A percentile compares a stretch with the other conserved stretches of the same genome.
Evolutionary conservation across 2,888 invertebrate species (phyloP).

Genomic region (Clitarchus hookeri): DNA sequence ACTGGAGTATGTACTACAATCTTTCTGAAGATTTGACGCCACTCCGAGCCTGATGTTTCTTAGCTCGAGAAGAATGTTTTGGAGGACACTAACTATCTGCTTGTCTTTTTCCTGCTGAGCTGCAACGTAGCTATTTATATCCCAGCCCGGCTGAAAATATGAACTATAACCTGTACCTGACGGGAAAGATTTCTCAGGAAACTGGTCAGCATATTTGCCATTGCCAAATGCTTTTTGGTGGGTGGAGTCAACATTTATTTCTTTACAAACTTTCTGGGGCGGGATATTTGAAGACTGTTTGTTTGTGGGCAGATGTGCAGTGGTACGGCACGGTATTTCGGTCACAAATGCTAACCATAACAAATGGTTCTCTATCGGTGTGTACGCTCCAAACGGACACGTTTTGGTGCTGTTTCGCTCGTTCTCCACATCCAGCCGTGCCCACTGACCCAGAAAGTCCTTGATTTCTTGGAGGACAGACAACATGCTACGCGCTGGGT

Average conservation of each 20-base stretch:
- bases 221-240: neutral
- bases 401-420: conserved; percentile 48
- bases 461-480: conserved; percentile 51
- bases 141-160: conserved; percentile 47
- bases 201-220: neutral
- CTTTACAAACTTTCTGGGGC: neutral
- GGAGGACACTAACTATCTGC: conserved; percentile 47
- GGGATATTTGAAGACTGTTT: neutral
- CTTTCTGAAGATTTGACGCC: neutral
- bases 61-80: conserved; percentile 40
- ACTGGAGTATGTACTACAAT: conserved; percentile 34
- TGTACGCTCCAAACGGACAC: conserved; percentile 50
- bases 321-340: conserved; percentile 40
- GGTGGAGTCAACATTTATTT: neutral
- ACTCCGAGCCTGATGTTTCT: neutral
- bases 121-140: conserved; percentile 50
- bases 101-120: conserved; percentile 52
- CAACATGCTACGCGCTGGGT: conserved; percentile 51
- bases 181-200: conserved; percentile 31
- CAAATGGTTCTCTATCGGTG: conserved; percentile 51
- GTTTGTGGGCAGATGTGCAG: conserved; percentile 26
- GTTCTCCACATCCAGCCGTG: conserved; percentile 49
- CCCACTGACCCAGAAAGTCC: conserved; percentile 50
- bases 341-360: conserved; percentile 50
- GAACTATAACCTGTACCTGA: conserved; percentile 40